Evolutionary conservation across 2,888 invertebrate genomes (phyloP).

Genomic region (Atethmia centrago): DNA sequence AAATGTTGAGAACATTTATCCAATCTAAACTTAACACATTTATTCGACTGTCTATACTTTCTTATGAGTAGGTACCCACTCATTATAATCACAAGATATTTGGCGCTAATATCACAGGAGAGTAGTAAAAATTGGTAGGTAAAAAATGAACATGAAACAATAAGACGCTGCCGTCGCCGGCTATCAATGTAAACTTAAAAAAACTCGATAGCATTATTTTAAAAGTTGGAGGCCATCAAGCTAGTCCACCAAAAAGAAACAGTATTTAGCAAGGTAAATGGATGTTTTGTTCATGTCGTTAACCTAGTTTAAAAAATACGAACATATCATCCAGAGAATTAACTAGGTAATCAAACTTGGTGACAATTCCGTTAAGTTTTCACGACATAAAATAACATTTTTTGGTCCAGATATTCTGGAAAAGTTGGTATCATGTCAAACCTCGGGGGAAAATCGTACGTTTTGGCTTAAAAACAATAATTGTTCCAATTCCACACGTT

Average conservation of each 20-base stretch:
- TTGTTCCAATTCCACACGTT: not conserved
- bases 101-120: not conserved
- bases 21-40: not conserved
- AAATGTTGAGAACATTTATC: not conserved
- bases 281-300: not conserved
- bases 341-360: not conserved
- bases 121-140: not conserved
- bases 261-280: not conserved
- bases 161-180: not conserved
- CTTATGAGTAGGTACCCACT: not conserved
- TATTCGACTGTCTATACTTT: not conserved
- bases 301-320: not conserved
- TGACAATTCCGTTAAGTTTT: too few relatives aligned
- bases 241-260: conserved; percentile 11
- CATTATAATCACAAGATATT: conserved; percentile 3
- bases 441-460: not conserved
- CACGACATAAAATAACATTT: too few relatives aligned
- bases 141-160: not conserved
- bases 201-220: not conserved
- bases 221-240: not conserved
- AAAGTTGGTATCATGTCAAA: not conserved
- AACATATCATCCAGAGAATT: not conserved
- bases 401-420: not conserved
- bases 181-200: not conserved
- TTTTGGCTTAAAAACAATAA: not conserved